Evolutionary conservation across 2,113 vertebrate species (phyloP).

Genomic region (Paradisaea rubra): DNA sequence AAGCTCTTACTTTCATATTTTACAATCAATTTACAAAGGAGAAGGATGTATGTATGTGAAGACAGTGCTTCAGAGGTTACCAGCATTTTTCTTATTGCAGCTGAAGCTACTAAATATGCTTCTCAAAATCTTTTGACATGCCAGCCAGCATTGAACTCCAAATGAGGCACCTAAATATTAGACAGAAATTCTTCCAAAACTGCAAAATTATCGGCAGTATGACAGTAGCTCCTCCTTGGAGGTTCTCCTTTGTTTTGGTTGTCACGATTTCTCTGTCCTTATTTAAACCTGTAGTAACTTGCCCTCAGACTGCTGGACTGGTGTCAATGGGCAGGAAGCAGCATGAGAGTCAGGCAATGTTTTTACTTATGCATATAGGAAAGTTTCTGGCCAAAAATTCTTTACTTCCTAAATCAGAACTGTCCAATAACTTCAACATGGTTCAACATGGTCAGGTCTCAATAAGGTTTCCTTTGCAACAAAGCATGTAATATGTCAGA

Average conservation of each 20-base stretch:
- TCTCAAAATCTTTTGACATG: background rate
- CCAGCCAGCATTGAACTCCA: background rate
- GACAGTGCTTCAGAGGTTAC: background rate
- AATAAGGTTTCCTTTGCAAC: background rate
- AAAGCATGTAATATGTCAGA: background rate
- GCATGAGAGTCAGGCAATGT: accelerated
- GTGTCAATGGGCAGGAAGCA: background rate
- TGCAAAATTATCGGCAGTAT: background rate
- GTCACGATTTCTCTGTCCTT: background rate
- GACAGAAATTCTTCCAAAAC: background rate
- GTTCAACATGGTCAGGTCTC: accelerated
- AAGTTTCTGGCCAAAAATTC: background rate
- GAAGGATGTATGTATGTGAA: background rate
- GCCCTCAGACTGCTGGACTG: background rate
- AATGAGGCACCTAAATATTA: background rate
- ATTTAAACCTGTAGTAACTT: background rate
- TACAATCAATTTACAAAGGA: background rate
- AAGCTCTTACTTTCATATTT: background rate
- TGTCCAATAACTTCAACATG: background rate
- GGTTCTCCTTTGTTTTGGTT: background rate
- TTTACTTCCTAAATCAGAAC: background rate
- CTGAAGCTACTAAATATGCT: background rate
- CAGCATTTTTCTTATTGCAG: background rate
- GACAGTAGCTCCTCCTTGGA: accelerated
- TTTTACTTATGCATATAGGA: background rate